These are phyloP conservation scores for Anadara kagoshimensis DNA, from an alignment of 1,140 invertebrate genomes.

Conservation along the genomic window DNA sequence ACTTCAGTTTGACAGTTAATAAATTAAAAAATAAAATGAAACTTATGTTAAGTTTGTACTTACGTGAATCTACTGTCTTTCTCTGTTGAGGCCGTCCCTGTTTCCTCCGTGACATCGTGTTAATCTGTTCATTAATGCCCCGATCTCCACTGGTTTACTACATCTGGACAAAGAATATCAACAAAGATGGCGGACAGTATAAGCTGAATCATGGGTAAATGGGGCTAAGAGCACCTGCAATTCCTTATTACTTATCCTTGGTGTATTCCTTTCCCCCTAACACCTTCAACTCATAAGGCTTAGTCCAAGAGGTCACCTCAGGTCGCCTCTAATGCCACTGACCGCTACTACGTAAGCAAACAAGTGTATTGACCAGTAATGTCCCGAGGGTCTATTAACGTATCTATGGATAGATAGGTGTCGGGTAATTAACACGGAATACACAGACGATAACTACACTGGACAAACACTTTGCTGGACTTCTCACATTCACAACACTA, in stretches of 20 bases:
- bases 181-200: constrained; percentile 67
- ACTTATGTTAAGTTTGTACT: constrained; percentile 38
- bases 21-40: constrained; percentile 15
- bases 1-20: no score
- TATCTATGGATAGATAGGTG: no score
- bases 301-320: constrained; percentile 44
- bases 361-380: constrained; percentile 6
- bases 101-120: constrained; percentile 68
- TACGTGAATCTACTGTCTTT: constrained; percentile 65
- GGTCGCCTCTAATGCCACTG: constrained; percentile 45
- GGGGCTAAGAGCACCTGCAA: constrained; percentile 30
- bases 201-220: constrained; percentile 50
- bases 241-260: constrained; percentile 41
- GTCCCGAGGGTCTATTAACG: not conserved
- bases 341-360: constrained; percentile 40
- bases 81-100: constrained; percentile 69
- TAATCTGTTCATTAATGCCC: constrained; percentile 61
- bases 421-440: no score
- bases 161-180: constrained; percentile 70
- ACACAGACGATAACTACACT: no score
- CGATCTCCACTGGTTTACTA: constrained; percentile 49
- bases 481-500: no score
- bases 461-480: no score
- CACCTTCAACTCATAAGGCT: constrained; percentile 32
- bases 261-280: constrained; percentile 33